phyloP scores from a whole-genome alignment of 1,140 invertebrate genomes.

The Pseudomyrmex flavicornis region DNA sequence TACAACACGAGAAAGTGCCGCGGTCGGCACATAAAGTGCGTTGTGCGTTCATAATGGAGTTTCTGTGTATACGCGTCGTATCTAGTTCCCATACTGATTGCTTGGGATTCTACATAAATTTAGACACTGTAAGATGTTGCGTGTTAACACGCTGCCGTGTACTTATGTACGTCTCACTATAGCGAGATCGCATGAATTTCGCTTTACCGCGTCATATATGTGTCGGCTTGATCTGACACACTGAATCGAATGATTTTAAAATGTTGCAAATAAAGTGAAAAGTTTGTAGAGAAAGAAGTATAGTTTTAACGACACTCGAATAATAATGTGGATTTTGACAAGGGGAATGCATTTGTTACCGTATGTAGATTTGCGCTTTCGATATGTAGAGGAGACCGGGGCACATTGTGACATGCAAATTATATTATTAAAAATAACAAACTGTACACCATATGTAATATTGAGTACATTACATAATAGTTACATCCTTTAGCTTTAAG shows the following conservation, averaged over 20 bases:
- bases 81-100: constrained; percentile 45
- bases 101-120: constrained; percentile 41
- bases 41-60: constrained; percentile 54
- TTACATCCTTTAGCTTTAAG: too few relatives aligned
- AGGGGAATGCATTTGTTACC: too few relatives aligned
- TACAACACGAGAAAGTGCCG: constrained; percentile 35
- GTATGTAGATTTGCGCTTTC: too few relatives aligned
- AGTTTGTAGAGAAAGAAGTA: neutral
- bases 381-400: too few relatives aligned
- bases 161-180: neutral
- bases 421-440: too few relatives aligned
- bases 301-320: too few relatives aligned
- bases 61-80: constrained; percentile 28
- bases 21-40: constrained; percentile 1
- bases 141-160: constrained; percentile 12
- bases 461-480: too few relatives aligned
- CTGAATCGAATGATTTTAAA: neutral
- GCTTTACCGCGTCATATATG: neutral
- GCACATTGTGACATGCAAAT: too few relatives aligned
- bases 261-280: neutral
- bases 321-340: too few relatives aligned
- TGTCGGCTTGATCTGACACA: neutral
- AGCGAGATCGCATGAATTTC: constrained; percentile 32
- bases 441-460: too few relatives aligned
- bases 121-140: constrained; percentile 33